Conservation (phyloP, 2,113 vertebrate species). For the Lipotes vexillifer region DNA sequence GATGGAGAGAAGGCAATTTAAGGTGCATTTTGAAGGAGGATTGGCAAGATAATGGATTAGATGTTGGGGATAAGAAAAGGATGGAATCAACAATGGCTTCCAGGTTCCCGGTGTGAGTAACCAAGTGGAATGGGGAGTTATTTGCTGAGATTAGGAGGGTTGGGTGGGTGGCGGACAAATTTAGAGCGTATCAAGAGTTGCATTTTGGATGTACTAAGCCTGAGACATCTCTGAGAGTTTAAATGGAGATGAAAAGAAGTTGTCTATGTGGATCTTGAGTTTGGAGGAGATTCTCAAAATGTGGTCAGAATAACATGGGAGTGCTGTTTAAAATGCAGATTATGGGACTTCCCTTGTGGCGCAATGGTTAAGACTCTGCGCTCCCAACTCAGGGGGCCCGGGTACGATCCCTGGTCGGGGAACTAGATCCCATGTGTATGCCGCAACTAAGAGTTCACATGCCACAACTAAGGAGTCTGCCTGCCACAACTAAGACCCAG, state of each 20-base stretch:
- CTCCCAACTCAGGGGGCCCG: no score
- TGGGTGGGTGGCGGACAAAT: not conserved
- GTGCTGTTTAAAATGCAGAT: not conserved
- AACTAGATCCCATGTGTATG: no score
- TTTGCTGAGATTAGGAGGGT: not conserved
- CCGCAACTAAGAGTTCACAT: no score
- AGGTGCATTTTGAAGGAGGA: not conserved
- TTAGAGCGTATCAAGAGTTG: not conserved
- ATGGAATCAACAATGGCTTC: not conserved
- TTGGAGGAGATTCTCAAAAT: not conserved
- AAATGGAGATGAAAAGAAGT: not conserved
- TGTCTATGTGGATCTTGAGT: not conserved
- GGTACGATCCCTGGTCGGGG: no score
- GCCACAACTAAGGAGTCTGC: no score
- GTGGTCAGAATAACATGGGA: not conserved
- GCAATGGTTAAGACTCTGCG: no score
- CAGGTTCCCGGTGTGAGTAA: not conserved
- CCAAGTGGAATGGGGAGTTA: not conserved
- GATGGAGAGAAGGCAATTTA: not conserved
- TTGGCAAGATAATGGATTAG: not conserved
- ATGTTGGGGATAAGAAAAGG: not conserved
- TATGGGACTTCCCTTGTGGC: no score
- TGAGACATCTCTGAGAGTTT: not conserved
- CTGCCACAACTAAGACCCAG: no score
- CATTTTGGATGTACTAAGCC: not conserved